Evolutionary conservation across 92 coral and sea anemone species (phyloP), one percentile per base, ranked within the genome.

Genomic region (Anthopleura xanthogrammica): DNA sequence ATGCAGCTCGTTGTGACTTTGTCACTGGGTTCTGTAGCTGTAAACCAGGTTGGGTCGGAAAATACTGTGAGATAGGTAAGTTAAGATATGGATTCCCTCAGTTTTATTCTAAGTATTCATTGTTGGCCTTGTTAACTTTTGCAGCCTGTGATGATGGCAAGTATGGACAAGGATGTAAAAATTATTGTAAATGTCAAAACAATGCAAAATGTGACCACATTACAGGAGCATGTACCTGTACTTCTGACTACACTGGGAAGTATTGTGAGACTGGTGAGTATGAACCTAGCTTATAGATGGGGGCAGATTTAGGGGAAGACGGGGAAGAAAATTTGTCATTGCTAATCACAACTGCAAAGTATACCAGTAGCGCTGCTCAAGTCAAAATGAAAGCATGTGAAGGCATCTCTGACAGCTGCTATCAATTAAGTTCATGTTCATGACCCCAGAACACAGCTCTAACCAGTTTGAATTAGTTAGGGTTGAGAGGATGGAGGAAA

Each of bases 121-220:
- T 46, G 2, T 46, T 46, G 7, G 9, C 50, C 50, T n/a, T 60
- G 17, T 10, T 17, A 60, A 60, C 13, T 4, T 65, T 79, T 58
- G 46, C 85, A 82, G 85, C 79, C 22, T 82, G 85, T 39, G 85
- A 82, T 73, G 85, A 82, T 12, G 85, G 79, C 68, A 82, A 74
- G 54, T 82, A 82, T 43, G 85, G 85, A 14, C 70, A 54, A 7
- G 20, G 79, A 5, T 82, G 85, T 66, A 48, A n/a, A 17, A 22
- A 1, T 12, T 75, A 83, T 19, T 83, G 86, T 19, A 58, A 74
- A 75, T 88, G 91, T 64, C 84, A 83, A 22, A 88, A 88, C 58
- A 86, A 83, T 39, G 79, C 85, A 29, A 83, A 79, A 39, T 88
- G 91, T 77, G 79, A 88, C 79, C 91, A 85, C 88, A 81, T 88